Conservation (phyloP, 2,888 invertebrate species). For the Macrosiphum euphorbiae region DNA sequence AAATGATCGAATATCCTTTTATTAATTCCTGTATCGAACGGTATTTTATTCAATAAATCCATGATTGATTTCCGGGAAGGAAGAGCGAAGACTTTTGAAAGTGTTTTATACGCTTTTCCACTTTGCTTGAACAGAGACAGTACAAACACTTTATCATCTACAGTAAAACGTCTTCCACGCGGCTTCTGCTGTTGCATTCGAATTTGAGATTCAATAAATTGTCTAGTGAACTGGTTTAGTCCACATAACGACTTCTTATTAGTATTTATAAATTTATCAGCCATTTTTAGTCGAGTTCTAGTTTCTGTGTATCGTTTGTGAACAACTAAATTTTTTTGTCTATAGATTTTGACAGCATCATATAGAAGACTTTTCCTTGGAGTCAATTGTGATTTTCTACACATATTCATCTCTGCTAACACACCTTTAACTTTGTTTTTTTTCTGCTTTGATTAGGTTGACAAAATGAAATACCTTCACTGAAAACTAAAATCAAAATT, state of each 20-base stretch:
- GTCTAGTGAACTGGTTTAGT: neutral
- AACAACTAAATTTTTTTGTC: neutral
- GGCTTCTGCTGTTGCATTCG: constrained; percentile 17
- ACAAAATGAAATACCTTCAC: no score
- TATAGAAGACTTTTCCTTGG: constrained; percentile 11
- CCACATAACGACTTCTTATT: neutral
- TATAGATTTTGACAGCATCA: neutral
- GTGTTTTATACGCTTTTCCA: neutral
- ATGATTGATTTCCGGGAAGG: constrained; percentile 15
- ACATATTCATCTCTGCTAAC: neutral
- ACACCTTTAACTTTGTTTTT: neutral
- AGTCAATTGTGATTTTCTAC: neutral
- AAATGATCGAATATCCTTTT: constrained; percentile 35
- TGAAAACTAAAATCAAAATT: constrained; percentile 6
- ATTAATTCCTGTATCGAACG: constrained; percentile 32
- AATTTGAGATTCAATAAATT: constrained; percentile 15
- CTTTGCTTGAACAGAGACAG: neutral
- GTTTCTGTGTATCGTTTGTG: neutral
- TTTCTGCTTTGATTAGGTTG: neutral
- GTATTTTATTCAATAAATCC: constrained; percentile 36
- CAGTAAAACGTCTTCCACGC: neutral
- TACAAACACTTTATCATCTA: constrained; percentile 15
- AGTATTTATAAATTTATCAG: constrained; percentile 21
- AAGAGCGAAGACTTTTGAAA: constrained; percentile 29
- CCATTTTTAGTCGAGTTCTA: neutral